Evolutionary conservation across 1,140 invertebrate genomes (phyloP).

Genomic region (Eumaeus atala): DNA sequence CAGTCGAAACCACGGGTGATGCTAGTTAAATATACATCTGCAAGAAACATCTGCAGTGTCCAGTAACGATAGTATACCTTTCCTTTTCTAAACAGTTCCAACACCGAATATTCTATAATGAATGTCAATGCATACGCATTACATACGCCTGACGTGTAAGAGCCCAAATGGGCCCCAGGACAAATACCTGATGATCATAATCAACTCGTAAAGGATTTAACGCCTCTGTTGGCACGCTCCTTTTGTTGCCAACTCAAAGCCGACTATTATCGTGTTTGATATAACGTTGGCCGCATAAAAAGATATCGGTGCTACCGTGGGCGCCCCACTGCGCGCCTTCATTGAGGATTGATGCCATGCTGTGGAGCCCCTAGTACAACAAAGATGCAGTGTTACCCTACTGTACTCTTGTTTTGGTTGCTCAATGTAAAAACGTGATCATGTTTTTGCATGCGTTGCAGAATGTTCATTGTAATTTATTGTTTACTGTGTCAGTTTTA

Average conservation of each 20-base stretch:
- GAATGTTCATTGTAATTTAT: too few relatives aligned
- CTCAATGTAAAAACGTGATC: conserved; percentile 15
- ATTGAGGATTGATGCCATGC: conserved; percentile 55
- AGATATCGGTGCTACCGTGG: conserved; percentile 60
- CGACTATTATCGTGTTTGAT: conserved; percentile 71
- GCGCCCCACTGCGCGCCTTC: conserved; percentile 56
- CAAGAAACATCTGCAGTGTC: too few relatives aligned
- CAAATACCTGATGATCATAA: conserved; percentile 63
- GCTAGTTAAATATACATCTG: too few relatives aligned
- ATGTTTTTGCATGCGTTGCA: too few relatives aligned
- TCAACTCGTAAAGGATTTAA: conserved; percentile 73
- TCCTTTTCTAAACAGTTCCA: too few relatives aligned
- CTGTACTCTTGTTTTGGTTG: conserved; percentile 23
- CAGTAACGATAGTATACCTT: too few relatives aligned
- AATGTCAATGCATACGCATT: conserved; percentile 19
- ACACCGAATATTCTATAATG: too few relatives aligned
- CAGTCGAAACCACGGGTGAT: too few relatives aligned
- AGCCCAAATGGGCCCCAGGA: conserved; percentile 47
- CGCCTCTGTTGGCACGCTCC: conserved; percentile 70
- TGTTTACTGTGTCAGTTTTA: too few relatives aligned
- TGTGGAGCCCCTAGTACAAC: conserved; percentile 34
- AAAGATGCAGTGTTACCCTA: conserved; percentile 35
- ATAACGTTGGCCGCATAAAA: conserved; percentile 66
- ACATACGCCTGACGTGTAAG: conserved; percentile 44
- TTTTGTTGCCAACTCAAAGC: conserved; percentile 68